These are phyloP conservation scores for Chloebia gouldiae DNA, from an alignment of 2,113 vertebrate genomes.

Conservation along the genomic window DNA sequence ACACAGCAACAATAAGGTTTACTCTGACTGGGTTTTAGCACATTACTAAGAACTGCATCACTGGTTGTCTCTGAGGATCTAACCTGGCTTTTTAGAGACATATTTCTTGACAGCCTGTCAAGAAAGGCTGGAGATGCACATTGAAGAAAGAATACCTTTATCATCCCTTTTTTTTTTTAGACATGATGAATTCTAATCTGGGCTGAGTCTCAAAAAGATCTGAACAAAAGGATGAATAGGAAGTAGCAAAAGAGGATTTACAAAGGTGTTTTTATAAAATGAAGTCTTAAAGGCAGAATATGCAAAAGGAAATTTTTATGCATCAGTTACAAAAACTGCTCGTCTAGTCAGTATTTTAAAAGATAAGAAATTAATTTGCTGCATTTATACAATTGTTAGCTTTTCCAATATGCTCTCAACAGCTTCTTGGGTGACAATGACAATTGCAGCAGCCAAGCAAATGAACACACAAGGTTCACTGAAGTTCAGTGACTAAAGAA, in stretches of 20 bases:
- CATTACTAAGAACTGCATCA: constrained; percentile 40
- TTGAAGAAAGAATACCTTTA: constrained; percentile 63
- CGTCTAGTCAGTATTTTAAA: background rate
- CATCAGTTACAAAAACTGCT: background rate
- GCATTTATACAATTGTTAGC: background rate
- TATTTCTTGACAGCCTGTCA: constrained; percentile 72
- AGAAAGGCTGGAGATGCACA: constrained; percentile 36
- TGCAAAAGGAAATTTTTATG: background rate
- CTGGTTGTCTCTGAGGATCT: constrained; percentile 61
- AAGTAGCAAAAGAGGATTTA: constrained; percentile 16
- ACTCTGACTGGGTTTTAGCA: constrained; percentile 16
- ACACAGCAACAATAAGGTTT: constrained; percentile 34
- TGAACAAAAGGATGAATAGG: constrained; percentile 48
- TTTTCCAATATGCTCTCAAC: background rate
- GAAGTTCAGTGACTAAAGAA: background rate
- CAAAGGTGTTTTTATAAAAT: background rate
- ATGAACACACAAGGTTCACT: background rate
- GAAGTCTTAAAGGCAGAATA: background rate
- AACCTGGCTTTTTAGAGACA: constrained; percentile 67
- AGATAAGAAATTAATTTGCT: background rate
- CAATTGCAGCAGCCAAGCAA: background rate
- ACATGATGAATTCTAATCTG: constrained; percentile 50
- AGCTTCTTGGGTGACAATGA: background rate
- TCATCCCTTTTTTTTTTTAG: constrained; percentile 55
- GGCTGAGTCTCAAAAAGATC: constrained; percentile 43